Conservation (phyloP, 2,888 invertebrate species). For the Melanostoma scalare region DNA sequence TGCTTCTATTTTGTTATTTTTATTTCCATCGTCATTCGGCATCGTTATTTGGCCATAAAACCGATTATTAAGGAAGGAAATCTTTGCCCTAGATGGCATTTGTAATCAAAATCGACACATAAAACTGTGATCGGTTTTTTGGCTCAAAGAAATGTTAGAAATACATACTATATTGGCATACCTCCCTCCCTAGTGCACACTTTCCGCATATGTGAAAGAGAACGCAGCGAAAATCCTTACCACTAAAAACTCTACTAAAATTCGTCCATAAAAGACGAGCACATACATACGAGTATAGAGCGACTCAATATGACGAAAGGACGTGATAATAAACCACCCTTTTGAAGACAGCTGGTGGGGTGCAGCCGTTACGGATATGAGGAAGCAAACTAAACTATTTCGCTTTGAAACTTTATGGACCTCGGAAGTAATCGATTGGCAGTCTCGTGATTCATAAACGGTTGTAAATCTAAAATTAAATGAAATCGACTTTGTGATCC, state of each 20-base stretch:
- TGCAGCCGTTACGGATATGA: background rate
- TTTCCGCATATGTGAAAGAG: background rate
- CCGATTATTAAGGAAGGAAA: conserved; percentile 65
- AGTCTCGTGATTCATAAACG: conserved; percentile 68
- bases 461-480: conserved; percentile 72
- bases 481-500: conserved; percentile 66
- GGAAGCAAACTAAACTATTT: conserved; percentile 41
- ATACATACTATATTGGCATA: conserved; percentile 13
- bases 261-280: conserved; percentile 60
- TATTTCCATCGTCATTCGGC: conserved; percentile 7
- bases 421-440: conserved; percentile 67
- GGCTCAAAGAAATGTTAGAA: conserved; percentile 23
- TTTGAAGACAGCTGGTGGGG: background rate
- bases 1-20: background rate
- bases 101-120: conserved; percentile 70
- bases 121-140: conserved; percentile 66
- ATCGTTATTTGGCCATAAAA: conserved; percentile 66
- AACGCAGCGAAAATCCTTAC: conserved; percentile 26
- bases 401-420: conserved; percentile 65
- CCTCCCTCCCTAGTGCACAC: background rate
- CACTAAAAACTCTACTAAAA: conserved; percentile 56
- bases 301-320: background rate
- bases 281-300: conserved; percentile 26
- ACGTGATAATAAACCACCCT: conserved; percentile 1
- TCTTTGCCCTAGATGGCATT: conserved; percentile 45